Evolutionary conservation across 2,797 vertebrate genomes (phyloP).

Genomic region (Knipowitschia caucasica): DNA sequence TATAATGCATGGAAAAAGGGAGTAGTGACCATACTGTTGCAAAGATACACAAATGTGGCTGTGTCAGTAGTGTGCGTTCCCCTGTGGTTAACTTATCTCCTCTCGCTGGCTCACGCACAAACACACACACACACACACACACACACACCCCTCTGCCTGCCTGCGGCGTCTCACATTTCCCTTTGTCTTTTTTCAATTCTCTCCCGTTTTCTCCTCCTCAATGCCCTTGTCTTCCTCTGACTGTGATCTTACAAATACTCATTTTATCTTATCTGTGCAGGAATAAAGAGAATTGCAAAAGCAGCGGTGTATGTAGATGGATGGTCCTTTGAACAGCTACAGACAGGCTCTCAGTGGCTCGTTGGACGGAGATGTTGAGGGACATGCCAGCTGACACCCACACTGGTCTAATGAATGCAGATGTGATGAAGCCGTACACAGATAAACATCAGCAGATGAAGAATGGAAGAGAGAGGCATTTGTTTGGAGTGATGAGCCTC

Average conservation of each 20-base stretch:
- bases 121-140: slow-evolving; percentile 9
- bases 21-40: slow-evolving; percentile 9
- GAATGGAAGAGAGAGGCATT: slow-evolving; percentile 12
- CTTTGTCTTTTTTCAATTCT: background rate
- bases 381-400: slow-evolving; percentile 12
- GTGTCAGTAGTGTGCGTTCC: slow-evolving; percentile 36
- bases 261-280: slow-evolving; percentile 4
- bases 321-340: slow-evolving; percentile 2
- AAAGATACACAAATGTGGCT: slow-evolving; percentile 23
- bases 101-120: slow-evolving; percentile 14
- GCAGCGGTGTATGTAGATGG: background rate
- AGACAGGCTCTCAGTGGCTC: background rate
- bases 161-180: slow-evolving; percentile 28
- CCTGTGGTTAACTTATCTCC: slow-evolving; percentile 38
- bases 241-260: slow-evolving; percentile 7
- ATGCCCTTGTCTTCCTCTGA: background rate
- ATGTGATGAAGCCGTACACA: slow-evolving; percentile 7
- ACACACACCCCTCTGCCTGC: slow-evolving; percentile 14
- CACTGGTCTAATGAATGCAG: slow-evolving; percentile 12
- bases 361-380: slow-evolving; percentile 3
- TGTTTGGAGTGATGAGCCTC: slow-evolving; percentile 9
- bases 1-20: slow-evolving; percentile 4
- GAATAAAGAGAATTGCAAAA: background rate
- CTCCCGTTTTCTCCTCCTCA: background rate
- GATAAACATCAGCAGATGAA: slow-evolving; percentile 3